These are phyloP conservation scores for Saccostrea glomerata DNA, from an alignment of 1,140 invertebrate species.

Conservation along the genomic window DNA sequence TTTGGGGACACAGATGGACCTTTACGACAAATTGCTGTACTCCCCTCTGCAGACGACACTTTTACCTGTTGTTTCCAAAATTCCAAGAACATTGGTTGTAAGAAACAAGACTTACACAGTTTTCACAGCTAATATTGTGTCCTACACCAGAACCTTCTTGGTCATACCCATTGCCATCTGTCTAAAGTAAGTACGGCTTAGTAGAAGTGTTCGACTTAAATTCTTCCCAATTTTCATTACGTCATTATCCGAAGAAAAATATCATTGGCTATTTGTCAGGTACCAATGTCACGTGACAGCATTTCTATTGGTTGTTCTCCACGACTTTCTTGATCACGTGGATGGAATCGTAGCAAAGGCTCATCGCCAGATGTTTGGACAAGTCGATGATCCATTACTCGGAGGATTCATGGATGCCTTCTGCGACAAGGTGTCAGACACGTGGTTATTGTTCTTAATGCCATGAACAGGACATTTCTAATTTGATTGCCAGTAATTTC, in stretches of 20 bases:
- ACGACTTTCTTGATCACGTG: constrained; percentile 73
- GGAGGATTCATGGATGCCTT: constrained; percentile 75
- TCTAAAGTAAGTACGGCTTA: constrained; percentile 65
- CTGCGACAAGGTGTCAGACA: constrained; percentile 68
- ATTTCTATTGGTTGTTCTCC: constrained; percentile 66
- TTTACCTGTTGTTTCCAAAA: constrained; percentile 59
- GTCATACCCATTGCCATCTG: constrained; percentile 69
- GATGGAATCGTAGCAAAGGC: constrained; percentile 75
- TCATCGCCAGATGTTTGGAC: constrained; percentile 67
- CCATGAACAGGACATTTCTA: background rate
- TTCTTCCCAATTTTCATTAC: background rate
- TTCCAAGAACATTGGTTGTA: constrained; percentile 58
- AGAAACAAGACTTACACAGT: constrained; percentile 53
- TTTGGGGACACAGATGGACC: constrained; percentile 53
- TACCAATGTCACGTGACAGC: constrained; percentile 63
- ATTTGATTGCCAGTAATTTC: background rate
- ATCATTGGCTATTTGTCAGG: no score
- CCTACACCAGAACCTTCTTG: constrained; percentile 67
- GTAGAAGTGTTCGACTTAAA: background rate
- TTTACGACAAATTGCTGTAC: constrained; percentile 68
- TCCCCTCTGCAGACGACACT: constrained; percentile 61
- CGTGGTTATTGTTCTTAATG: background rate
- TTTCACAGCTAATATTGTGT: constrained; percentile 72
- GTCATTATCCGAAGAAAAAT: no score
- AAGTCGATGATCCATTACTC: constrained; percentile 70